phyloP scores from a whole-genome alignment of 2,888 invertebrate genomes.

The Chorisops tibialis region DNA sequence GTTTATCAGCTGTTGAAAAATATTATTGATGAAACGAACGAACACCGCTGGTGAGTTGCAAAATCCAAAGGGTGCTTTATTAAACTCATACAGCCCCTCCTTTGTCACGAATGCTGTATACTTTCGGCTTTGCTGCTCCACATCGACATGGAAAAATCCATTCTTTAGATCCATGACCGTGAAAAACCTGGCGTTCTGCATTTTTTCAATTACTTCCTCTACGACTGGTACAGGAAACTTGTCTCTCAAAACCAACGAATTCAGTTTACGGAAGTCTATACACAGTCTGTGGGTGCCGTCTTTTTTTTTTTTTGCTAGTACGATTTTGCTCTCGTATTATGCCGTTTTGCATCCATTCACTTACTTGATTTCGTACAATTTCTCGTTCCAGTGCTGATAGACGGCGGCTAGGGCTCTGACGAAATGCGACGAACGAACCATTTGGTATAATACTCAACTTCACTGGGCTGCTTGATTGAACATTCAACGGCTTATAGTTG shows the following conservation, averaged over 20 bases:
- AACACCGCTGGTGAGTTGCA: conserved; percentile 37
- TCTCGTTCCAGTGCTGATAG: conserved; percentile 35
- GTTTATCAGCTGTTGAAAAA: conserved; percentile 27
- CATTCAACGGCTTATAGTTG: no score
- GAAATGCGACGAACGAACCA: conserved; percentile 27
- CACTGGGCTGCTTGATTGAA: no score
- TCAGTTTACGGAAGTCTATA: conserved; percentile 45
- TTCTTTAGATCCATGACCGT: no score
- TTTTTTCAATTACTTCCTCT: conserved; percentile 42
- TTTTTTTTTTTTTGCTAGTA: conserved; percentile 35
- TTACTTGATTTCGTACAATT: conserved; percentile 38
- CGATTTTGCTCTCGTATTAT: conserved; percentile 38
- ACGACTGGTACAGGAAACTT: conserved; percentile 44
- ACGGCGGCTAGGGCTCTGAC: conserved; percentile 36
- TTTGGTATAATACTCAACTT: no score
- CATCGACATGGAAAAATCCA: conserved; percentile 42
- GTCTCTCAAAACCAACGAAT: conserved; percentile 41
- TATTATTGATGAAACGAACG: conserved; percentile 34
- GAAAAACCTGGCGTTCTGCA: conserved; percentile 38
- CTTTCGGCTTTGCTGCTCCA: conserved; percentile 36
- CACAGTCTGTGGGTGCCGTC: no score
- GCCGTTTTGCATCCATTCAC: conserved; percentile 38
- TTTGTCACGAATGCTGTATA: conserved; percentile 27
- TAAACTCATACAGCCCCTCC: conserved; percentile 35
- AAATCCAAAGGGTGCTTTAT: conserved; percentile 43